Conservation (phyloP, 2,797 vertebrate genomes). For the Poecilia wingei region DNA sequence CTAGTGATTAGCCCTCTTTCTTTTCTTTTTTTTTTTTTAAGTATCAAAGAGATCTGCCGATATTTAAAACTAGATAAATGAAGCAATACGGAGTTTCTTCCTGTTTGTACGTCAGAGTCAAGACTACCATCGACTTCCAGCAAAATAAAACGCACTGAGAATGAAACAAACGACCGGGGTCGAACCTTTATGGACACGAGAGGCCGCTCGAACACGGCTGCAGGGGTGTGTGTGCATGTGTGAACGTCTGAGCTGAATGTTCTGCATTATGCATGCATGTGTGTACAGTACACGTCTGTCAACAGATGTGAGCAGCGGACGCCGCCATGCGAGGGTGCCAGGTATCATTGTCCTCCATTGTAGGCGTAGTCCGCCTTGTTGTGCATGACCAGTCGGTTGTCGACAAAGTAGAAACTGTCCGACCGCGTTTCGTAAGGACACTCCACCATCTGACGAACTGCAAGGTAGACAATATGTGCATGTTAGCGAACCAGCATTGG, state of each 20-base stretch:
- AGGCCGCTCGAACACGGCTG: constrained; percentile 4
- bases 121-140: constrained; percentile 12
- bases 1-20: constrained; percentile 16
- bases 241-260: constrained; percentile 8
- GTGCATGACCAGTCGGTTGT: constrained; percentile 95
- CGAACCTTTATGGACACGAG: constrained; percentile 13
- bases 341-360: constrained; percentile 84
- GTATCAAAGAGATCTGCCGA: constrained; percentile 20
- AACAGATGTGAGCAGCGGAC: constrained; percentile 9
- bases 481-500: constrained; percentile 14
- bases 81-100: constrained; percentile 3
- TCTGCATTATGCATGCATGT: constrained; percentile 21
- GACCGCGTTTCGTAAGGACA: constrained; percentile 91
- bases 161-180: not conserved
- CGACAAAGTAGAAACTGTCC: constrained; percentile 95
- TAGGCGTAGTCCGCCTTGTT: constrained; percentile 95
- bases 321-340: constrained; percentile 11
- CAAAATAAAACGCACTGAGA: constrained; percentile 19
- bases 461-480: constrained; percentile 43
- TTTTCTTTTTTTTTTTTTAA: too few species aligned
- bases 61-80: constrained; percentile 25
- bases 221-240: constrained; percentile 1
- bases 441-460: constrained; percentile 92
- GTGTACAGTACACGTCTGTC: constrained; percentile 15
- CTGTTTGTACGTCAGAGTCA: constrained; percentile 11